Conservation (phyloP, 2,888 invertebrate genomes). For the Caenorhabditis sinica region DNA sequence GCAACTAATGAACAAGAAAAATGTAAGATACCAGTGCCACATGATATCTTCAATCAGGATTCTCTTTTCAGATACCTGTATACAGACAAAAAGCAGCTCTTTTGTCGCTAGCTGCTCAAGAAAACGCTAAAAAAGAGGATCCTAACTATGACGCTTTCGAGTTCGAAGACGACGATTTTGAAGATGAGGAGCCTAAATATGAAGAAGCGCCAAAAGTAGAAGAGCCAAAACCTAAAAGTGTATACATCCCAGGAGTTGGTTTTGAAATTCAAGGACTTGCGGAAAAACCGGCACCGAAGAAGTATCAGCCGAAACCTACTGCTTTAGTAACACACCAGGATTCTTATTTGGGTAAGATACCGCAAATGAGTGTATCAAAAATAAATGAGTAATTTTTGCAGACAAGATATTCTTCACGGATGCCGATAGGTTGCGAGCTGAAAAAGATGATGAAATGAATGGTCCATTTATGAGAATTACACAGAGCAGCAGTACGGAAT, state of each 20-base stretch:
- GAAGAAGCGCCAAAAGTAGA: conserved; percentile 19
- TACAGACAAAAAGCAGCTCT: conserved; percentile 71
- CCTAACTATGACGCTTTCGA: conserved; percentile 69
- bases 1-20: conserved; percentile 29
- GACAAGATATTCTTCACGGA: conserved; percentile 63
- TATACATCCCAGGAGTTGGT: conserved; percentile 71
- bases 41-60: conserved; percentile 1
- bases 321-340: background rate
- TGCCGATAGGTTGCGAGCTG: conserved; percentile 64
- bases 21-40: background rate
- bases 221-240: conserved; percentile 57
- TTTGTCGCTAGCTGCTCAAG: conserved; percentile 30
- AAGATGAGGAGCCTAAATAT: background rate
- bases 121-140: conserved; percentile 25
- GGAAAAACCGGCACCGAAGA: background rate
- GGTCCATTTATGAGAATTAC: conserved; percentile 58
- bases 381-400: background rate
- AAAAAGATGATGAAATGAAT: conserved; percentile 49
- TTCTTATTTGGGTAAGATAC: background rate
- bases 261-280: conserved; percentile 56
- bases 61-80: conserved; percentile 69
- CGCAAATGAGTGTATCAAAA: background rate
- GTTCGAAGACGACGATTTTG: conserved; percentile 69
- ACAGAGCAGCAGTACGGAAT: conserved; percentile 53
- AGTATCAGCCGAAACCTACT: conserved; percentile 1